Base-by-base conservation (phyloP, 2,113 vertebrate genomes). In the Tragulus kanchil region DNA sequence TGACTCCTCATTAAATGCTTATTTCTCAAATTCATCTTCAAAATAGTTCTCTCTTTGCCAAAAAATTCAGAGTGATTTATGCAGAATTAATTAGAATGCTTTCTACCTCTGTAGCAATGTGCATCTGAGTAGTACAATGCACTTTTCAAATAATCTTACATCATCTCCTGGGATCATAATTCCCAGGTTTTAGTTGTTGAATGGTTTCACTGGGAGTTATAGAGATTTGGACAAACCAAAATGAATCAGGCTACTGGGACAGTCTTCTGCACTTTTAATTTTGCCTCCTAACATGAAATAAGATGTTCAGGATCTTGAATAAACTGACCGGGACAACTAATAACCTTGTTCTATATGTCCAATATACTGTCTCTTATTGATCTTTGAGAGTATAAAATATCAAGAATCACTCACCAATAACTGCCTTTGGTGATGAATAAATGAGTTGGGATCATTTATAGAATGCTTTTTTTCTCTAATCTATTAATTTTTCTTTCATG, bases 401-500 rank as follows among this genome's bases (percentile, higher is more conserved):
- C 81, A 64, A 91, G 17, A 83, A 56, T 90, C 90, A 67, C 96
- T 91, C 79, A 69, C 21, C 97, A 97, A 90, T 85, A 78, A 56
- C 75, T 64, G 23, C 58, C 94, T 94, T 73, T 97, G 67, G 64
- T 82, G 92, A 77, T 25, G 93, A 78, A 89, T 93, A 96, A 97
- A 85, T 54, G 28, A 26, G 73, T 96, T 94, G 54, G 5, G 8
- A 85, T 92, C 88, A 98, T 97, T 98, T 97, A 97, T 96, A 95
- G 26, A 94, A 97, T 96, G 16, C 75, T 79, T 97, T 98, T 90
- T 28, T 97, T 77, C 79, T 98, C 90, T 62, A 94, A 95, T 69
- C 50, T 89, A 98, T 98, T 98, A 97, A 98, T 98, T 96, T 98
- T 59, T 79, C 85, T 98, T 98, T 97, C 93, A 94, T 92, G 89